These are phyloP conservation scores for Drosophila athabasca DNA, from an alignment of 1,140 invertebrate genomes.

Conservation along the genomic window DNA sequence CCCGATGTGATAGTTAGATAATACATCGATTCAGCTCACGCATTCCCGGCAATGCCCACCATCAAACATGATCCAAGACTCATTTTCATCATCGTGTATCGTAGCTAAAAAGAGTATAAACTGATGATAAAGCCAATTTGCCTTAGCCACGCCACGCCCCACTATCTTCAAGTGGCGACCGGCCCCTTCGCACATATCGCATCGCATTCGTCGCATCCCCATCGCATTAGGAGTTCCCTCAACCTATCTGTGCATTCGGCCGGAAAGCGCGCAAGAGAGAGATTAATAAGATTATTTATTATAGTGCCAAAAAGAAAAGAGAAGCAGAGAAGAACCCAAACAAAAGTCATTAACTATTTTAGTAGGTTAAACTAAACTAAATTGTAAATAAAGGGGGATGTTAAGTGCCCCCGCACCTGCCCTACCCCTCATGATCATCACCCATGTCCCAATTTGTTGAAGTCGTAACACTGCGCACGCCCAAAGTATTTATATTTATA, in stretches of 20 bases:
- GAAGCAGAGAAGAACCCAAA: conserved; percentile 35
- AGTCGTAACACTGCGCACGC: conserved; percentile 59
- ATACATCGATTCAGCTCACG: conserved; percentile 51
- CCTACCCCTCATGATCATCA: neutral
- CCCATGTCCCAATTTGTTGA: conserved; percentile 36
- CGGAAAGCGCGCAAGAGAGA: conserved; percentile 54
- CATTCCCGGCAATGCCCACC: conserved; percentile 50
- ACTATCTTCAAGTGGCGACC: neutral
- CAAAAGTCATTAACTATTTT: conserved; percentile 74
- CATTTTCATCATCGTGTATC: conserved; percentile 40
- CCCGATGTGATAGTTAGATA: conserved; percentile 76
- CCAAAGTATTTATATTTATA: conserved; percentile 73
- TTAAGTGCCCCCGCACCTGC: conserved; percentile 24
- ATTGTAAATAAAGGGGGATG: conserved; percentile 36
- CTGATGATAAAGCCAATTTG: conserved; percentile 43
- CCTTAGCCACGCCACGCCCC: conserved; percentile 27
- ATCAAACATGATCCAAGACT: conserved; percentile 33
- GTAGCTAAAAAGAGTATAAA: conserved; percentile 31
- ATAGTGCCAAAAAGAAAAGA: conserved; percentile 67
- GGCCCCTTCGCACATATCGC: neutral
- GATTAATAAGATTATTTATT: conserved; percentile 81
- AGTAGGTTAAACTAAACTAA: conserved; percentile 34
- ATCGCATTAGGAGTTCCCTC: conserved; percentile 43
- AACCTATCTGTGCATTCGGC: conserved; percentile 29
- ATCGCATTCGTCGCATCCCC: conserved; percentile 15